Percentiles rank a stretch among this genome's conserved stretches.
Conservation (phyloP, 2,113 vertebrate species). For the Atherinomorus stipes region DNA sequence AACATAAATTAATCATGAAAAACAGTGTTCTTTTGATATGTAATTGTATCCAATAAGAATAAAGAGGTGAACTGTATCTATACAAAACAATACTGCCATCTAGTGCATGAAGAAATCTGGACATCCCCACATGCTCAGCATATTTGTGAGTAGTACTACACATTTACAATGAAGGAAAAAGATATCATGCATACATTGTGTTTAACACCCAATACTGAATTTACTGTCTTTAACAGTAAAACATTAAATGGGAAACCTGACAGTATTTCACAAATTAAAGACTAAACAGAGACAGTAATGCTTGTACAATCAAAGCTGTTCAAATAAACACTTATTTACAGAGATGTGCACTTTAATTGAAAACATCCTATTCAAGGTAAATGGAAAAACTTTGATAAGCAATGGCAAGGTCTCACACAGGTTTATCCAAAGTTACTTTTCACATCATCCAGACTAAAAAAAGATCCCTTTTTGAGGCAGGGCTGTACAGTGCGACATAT, state of each 20-base stretch:
- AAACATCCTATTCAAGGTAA: too few relatives aligned
- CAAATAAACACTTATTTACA: background rate
- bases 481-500: too few relatives aligned
- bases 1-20: conserved; percentile 34
- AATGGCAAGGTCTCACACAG: too few relatives aligned
- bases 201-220: background rate
- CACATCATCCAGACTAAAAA: too few relatives aligned
- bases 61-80: background rate
- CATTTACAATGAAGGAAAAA: background rate
- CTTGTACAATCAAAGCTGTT: background rate
- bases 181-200: background rate
- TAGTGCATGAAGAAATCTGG: conserved; percentile 62
- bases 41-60: conserved; percentile 4
- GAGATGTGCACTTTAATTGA: background rate
- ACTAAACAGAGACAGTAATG: background rate
- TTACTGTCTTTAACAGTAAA: background rate
- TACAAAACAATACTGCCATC: conserved; percentile 72
- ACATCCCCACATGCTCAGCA: background rate
- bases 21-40: conserved; percentile 1
- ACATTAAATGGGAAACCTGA: background rate
- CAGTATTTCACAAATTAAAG: background rate
- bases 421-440: too few relatives aligned
- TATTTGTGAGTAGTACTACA: background rate
- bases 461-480: too few relatives aligned
- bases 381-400: too few relatives aligned